A percentile compares a stretch with the other conserved stretches of the same genome.
These are phyloP conservation scores for Drosophila austrosaltans DNA, from an alignment of 2,888 invertebrate genomes.

Conservation along the genomic window DNA sequence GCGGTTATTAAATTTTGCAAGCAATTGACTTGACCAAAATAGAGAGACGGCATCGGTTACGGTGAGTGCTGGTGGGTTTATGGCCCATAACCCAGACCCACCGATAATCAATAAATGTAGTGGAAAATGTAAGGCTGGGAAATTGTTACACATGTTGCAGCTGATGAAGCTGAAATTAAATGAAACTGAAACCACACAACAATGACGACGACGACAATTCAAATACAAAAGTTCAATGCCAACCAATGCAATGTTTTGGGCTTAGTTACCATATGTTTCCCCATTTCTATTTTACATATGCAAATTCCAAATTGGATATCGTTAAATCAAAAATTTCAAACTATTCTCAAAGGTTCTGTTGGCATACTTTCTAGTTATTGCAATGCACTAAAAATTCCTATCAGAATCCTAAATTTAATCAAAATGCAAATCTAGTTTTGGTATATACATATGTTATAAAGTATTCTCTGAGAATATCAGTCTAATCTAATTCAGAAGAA, in stretches of 20 bases:
- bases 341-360: too few species aligned
- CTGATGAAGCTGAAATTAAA: constrained; percentile 51
- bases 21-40: constrained; percentile 52
- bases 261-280: background rate
- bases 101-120: constrained; percentile 73
- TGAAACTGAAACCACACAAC: constrained; percentile 34
- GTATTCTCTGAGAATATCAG: too few species aligned
- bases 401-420: too few species aligned
- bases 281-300: background rate
- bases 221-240: constrained; percentile 25
- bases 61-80: constrained; percentile 3
- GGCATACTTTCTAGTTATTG: too few species aligned
- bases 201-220: background rate
- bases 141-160: constrained; percentile 58
- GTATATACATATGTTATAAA: too few species aligned
- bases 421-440: too few species aligned
- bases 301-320: too few species aligned
- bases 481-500: too few species aligned
- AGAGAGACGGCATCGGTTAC: constrained; percentile 18
- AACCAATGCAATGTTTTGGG: background rate
- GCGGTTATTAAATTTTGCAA: constrained; percentile 59
- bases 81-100: constrained; percentile 20
- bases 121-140: constrained; percentile 59
- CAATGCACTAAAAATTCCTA: too few species aligned
- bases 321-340: too few species aligned